Conservation (phyloP, 2,888 invertebrate genomes). For the Trissolcus brochymenae region DNA sequence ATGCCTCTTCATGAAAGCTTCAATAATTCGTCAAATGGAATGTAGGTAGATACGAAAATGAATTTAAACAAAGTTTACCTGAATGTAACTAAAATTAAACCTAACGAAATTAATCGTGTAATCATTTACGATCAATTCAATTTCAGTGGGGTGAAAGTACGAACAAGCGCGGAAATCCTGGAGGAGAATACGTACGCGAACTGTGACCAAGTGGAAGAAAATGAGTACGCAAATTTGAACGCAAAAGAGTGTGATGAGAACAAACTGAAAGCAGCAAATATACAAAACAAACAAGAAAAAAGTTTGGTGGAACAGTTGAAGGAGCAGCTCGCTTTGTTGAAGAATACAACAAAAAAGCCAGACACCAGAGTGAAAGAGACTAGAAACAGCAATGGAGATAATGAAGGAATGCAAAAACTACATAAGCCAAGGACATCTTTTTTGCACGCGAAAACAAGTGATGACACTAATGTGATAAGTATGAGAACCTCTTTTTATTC, state of each 20-base stretch:
- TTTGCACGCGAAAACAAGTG: constrained; percentile 58
- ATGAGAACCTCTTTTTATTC: constrained; percentile 21
- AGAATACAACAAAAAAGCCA: not conserved
- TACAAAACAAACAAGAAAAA: constrained; percentile 57
- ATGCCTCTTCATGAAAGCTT: constrained; percentile 51
- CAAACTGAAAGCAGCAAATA: not conserved
- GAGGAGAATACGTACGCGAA: constrained; percentile 69
- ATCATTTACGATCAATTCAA: not conserved
- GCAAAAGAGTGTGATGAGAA: constrained; percentile 20
- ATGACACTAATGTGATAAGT: constrained; percentile 55
- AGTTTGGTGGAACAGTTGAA: constrained; percentile 65
- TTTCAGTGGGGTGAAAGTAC: constrained; percentile 13
- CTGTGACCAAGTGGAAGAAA: constrained; percentile 57
- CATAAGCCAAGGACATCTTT: constrained; percentile 65
- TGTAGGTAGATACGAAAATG: constrained; percentile 6
- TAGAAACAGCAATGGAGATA: constrained; percentile 21
- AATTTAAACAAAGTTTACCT: too few relatives aligned
- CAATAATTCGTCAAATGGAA: constrained; percentile 11
- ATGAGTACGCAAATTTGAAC: constrained; percentile 56
- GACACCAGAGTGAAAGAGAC: not conserved
- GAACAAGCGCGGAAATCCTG: constrained; percentile 38
- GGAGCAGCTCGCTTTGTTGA: constrained; percentile 62
- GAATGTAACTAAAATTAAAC: too few relatives aligned
- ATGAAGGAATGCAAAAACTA: constrained; percentile 5
- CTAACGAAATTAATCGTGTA: too few relatives aligned